These are phyloP conservation scores for Archegozetes longisetosus DNA, from an alignment of 1,140 invertebrate species.

Conservation along the genomic window DNA sequence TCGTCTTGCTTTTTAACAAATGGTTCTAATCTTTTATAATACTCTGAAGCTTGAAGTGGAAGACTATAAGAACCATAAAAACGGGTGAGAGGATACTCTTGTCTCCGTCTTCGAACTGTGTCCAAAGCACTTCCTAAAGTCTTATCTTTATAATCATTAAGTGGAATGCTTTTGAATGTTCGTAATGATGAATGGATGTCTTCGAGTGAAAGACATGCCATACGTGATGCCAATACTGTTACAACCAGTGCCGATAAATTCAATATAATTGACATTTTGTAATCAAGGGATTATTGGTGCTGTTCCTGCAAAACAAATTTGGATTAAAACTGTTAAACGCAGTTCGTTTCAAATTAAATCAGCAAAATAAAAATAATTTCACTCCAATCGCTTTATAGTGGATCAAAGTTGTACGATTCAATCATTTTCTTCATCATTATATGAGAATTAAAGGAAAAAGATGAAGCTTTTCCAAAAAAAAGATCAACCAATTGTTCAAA, in stretches of 20 bases:
- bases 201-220: neutral
- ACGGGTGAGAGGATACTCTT: neutral
- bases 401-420: too few relatives aligned
- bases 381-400: too few relatives aligned
- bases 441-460: too few relatives aligned
- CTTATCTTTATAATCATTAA: neutral
- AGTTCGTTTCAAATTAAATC: too few relatives aligned
- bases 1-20: neutral
- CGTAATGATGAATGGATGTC: neutral
- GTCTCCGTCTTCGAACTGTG: neutral
- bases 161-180: neutral
- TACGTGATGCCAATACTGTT: neutral
- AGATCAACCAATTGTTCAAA: too few relatives aligned
- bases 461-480: too few relatives aligned
- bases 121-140: neutral
- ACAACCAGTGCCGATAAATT: neutral
- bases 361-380: too few relatives aligned
- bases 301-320: too few relatives aligned
- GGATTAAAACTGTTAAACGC: too few relatives aligned
- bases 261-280: neutral
- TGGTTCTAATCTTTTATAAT: neutral
- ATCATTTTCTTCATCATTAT: too few relatives aligned
- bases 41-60: neutral
- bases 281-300: too few relatives aligned
- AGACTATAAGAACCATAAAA: neutral